phyloP scores from a whole-genome alignment of 2,888 invertebrate genomes.

The Gastracanthus pulcherrimus region DNA sequence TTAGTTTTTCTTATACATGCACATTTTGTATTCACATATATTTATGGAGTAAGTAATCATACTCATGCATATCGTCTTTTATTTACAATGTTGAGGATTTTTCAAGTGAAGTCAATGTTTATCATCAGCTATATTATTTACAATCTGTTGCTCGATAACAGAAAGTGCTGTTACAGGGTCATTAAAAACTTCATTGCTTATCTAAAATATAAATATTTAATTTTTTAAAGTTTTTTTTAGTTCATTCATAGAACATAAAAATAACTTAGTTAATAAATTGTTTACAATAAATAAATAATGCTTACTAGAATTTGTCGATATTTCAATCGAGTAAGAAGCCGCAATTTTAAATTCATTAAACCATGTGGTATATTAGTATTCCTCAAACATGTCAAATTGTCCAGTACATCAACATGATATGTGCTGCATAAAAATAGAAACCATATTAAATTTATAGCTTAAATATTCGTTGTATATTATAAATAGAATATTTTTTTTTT shows the following conservation, averaged over 20 bases:
- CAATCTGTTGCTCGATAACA: conserved; percentile 15
- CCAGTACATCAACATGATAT: conserved; percentile 77
- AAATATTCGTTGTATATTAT: neutral
- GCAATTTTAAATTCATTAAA: conserved; percentile 77
- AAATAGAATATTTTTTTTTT: neutral
- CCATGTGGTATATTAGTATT: conserved; percentile 74
- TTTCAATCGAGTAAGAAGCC: conserved; percentile 73
- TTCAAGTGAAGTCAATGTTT: neutral
- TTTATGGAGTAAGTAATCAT: neutral
- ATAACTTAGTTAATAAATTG: neutral
- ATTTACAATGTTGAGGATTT: neutral
- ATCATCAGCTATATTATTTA: neutral
- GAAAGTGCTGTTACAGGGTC: neutral
- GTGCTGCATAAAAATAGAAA: conserved; percentile 67
- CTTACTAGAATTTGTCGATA: conserved; percentile 64
- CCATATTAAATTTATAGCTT: conserved; percentile 43
- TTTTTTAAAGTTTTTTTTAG: neutral
- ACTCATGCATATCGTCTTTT: neutral
- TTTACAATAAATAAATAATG: neutral
- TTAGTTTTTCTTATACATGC: neutral
- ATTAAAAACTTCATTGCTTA: conserved; percentile 10
- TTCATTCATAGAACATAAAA: neutral
- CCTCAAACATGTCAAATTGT: conserved; percentile 74
- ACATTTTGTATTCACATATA: neutral
- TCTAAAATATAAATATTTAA: conserved; percentile 11